Evolutionary conservation across 2,888 invertebrate species (phyloP).

Genomic region (Himalopsyche anomala): DNA sequence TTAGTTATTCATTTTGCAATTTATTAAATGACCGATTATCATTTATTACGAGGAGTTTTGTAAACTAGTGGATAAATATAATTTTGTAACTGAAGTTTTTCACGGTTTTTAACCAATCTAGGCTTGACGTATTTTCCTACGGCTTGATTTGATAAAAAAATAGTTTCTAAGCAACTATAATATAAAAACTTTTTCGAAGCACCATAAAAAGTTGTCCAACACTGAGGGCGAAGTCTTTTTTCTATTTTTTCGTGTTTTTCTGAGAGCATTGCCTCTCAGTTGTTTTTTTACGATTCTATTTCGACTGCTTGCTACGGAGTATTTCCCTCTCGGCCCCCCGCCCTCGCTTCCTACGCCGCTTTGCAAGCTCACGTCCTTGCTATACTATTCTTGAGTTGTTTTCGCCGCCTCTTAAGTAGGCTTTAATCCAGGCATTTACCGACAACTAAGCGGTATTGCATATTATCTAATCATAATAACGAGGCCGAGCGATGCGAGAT

Average conservation of each 20-base stretch:
- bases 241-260: constrained; percentile 16
- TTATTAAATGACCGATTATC: too few relatives aligned
- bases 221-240: constrained; percentile 17
- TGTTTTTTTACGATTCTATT: constrained; percentile 42
- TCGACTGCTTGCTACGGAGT: constrained; percentile 36
- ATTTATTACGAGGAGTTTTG: too few relatives aligned
- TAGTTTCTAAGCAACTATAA: neutral
- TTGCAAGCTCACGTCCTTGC: neutral
- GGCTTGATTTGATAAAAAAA: neutral
- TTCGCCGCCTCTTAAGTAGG: constrained; percentile 8
- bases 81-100: too few relatives aligned
- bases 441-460: constrained; percentile 29
- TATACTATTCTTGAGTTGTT: constrained; percentile 38
- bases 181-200: neutral
- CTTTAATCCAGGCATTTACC: constrained; percentile 40
- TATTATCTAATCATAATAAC: neutral
- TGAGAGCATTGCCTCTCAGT: constrained; percentile 42
- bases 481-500: neutral
- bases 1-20: too few relatives aligned
- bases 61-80: too few relatives aligned
- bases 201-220: constrained; percentile 35
- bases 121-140: too few relatives aligned
- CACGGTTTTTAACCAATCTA: too few relatives aligned
- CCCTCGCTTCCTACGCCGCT: neutral
- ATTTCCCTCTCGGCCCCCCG: constrained; percentile 7